Conservation (phyloP, 2,113 vertebrate genomes). For the Lagenorhynchus albirostris region DNA sequence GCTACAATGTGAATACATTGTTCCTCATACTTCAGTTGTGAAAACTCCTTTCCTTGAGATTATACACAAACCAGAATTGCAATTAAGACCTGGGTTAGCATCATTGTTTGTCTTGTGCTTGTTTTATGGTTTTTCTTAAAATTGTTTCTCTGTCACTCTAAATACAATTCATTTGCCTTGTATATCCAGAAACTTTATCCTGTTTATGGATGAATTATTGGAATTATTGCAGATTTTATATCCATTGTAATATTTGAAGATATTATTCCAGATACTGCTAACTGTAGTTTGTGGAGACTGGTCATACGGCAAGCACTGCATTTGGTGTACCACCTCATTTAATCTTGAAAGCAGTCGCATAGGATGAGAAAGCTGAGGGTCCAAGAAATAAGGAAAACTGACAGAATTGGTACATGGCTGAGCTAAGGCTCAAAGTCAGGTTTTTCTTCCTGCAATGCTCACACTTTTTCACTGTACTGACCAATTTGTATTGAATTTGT, state of each 20-base stretch:
- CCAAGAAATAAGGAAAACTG: not conserved
- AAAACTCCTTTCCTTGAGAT: not conserved
- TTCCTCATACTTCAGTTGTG: not conserved
- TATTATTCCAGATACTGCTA: not conserved
- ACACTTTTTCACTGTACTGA: not conserved
- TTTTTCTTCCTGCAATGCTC: not conserved
- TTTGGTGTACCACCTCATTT: not conserved
- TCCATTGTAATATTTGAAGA: not conserved
- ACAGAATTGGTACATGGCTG: not conserved
- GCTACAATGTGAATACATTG: not conserved
- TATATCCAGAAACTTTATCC: not conserved
- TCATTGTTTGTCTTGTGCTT: not conserved
- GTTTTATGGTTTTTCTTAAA: not conserved
- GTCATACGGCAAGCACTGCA: too few species aligned
- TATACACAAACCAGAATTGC: not conserved
- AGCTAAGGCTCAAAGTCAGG: not conserved
- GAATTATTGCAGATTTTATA: not conserved
- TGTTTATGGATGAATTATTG: not conserved
- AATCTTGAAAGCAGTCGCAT: not conserved
- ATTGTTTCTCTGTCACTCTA: not conserved
- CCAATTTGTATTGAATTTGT: not conserved
- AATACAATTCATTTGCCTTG: not conserved
- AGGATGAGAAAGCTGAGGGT: not conserved
- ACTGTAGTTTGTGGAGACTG: not conserved
- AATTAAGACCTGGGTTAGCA: not conserved